These are phyloP conservation scores for Tuberolachnus salignus DNA, from an alignment of 2,888 invertebrate species.

Conservation along the genomic window DNA sequence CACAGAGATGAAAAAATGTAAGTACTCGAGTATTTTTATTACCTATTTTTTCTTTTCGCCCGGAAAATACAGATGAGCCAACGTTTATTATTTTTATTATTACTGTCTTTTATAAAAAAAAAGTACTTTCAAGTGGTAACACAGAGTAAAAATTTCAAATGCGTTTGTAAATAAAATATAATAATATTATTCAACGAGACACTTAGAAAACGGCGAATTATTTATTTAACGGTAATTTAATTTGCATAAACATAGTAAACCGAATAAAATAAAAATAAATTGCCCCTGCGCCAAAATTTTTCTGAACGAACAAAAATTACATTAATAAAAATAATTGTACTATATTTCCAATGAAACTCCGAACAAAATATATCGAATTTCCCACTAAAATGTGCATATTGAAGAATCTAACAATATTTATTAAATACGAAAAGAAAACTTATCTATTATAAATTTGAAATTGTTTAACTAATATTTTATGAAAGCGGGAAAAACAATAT, in stretches of 20 bases:
- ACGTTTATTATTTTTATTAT: neutral
- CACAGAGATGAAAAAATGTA: neutral
- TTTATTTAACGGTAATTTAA: slow-evolving; percentile 7
- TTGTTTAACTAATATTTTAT: too few species aligned
- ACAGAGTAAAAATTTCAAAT: neutral
- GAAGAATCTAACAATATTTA: too few species aligned
- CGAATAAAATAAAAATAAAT: slow-evolving; percentile 6
- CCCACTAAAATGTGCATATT: too few species aligned
- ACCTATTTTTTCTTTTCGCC: slow-evolving; percentile 9
- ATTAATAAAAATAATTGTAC: neutral
- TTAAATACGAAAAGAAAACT: too few species aligned
- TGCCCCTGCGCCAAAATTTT: neutral
- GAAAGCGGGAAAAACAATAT: too few species aligned
- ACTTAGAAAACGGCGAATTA: neutral
- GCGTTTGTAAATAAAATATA: slow-evolving; percentile 14
- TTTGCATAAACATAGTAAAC: slow-evolving; percentile 3
- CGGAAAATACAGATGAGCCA: too few species aligned
- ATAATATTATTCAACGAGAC: neutral
- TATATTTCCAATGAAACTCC: neutral
- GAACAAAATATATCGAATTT: neutral
- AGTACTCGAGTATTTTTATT: slow-evolving; percentile 1
- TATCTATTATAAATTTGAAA: too few species aligned
- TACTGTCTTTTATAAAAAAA: neutral
- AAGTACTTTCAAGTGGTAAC: slow-evolving; percentile 2
- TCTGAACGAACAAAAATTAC: neutral